phyloP scores from a whole-genome alignment of 2,113 vertebrate species.

The Chaenogobius annularis region DNA sequence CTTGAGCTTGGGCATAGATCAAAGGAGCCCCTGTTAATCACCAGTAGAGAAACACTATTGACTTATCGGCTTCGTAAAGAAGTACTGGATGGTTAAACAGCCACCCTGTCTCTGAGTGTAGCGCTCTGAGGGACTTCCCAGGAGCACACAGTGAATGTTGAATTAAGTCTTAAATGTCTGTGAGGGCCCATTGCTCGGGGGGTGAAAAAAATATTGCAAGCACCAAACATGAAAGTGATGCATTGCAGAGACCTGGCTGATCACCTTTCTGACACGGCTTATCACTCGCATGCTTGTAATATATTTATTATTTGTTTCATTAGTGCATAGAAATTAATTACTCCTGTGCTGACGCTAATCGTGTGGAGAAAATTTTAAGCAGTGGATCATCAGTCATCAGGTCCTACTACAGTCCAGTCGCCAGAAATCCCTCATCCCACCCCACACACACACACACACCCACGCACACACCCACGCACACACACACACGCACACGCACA shows the following conservation, averaged over 20 bases:
- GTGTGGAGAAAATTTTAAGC: slow-evolving; percentile 57
- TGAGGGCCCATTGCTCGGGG: neutral
- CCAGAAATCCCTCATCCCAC: slow-evolving; percentile 27
- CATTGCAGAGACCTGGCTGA: slow-evolving; percentile 47
- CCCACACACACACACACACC: neutral
- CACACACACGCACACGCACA: neutral
- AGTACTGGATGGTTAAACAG: slow-evolving; percentile 28
- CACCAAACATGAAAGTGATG: slow-evolving; percentile 57
- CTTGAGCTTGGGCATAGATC: neutral
- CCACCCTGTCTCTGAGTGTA: neutral
- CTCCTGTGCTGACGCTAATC: slow-evolving; percentile 63
- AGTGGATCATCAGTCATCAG: slow-evolving; percentile 60
- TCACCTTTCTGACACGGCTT: slow-evolving; percentile 43
- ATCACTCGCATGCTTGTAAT: slow-evolving; percentile 59
- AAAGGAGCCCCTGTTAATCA: slow-evolving; percentile 25
- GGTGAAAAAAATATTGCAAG: slow-evolving; percentile 30
- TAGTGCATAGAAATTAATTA: slow-evolving; percentile 59
- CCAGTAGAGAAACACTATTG: slow-evolving; percentile 26
- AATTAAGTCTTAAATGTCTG: neutral
- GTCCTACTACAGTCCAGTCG: slow-evolving; percentile 53
- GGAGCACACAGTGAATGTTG: neutral
- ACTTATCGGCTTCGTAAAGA: slow-evolving; percentile 29
- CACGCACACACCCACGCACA: neutral
- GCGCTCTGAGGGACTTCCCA: neutral
- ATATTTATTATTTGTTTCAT: slow-evolving; percentile 68